Evolutionary conservation across 2,113 vertebrate genomes (phyloP).

Genomic region (Chaetura pelagica): DNA sequence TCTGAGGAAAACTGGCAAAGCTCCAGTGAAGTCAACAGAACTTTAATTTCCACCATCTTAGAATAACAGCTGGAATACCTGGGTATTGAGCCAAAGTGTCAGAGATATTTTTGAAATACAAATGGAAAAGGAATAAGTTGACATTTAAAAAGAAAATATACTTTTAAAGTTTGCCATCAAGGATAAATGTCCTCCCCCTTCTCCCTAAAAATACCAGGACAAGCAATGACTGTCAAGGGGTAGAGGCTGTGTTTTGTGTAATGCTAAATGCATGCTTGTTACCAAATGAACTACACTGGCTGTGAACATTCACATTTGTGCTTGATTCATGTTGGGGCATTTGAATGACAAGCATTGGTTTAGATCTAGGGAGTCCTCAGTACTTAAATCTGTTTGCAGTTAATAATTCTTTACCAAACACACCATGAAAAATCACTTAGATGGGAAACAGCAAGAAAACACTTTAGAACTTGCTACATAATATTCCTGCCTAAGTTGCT

Average conservation of each 20-base stretch:
- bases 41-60: conserved; percentile 70
- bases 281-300: conserved; percentile 26
- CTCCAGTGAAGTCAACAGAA: conserved; percentile 60
- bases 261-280: conserved; percentile 47
- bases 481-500: conserved; percentile 39
- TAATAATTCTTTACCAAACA: conserved; percentile 51
- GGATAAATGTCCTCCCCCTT: neutral
- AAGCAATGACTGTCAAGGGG: conserved; percentile 13
- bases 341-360: conserved; percentile 47
- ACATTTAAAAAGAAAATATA: conserved; percentile 64
- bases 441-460: conserved; percentile 41
- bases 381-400: conserved; percentile 62
- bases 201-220: conserved; percentile 7
- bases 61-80: conserved; percentile 66
- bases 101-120: conserved; percentile 60
- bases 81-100: conserved; percentile 55
- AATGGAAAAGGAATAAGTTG: conserved; percentile 40
- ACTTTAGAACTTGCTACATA: conserved; percentile 47
- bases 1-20: conserved; percentile 52
- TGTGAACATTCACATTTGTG: conserved; percentile 57
- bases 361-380: conserved; percentile 29
- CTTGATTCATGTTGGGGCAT: neutral
- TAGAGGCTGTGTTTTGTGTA: conserved; percentile 32
- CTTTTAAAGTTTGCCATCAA: conserved; percentile 38
- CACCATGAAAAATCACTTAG: conserved; percentile 57